phyloP scores from a whole-genome alignment of 2,797 vertebrate genomes.

The Oceanodroma leucorhoa region DNA sequence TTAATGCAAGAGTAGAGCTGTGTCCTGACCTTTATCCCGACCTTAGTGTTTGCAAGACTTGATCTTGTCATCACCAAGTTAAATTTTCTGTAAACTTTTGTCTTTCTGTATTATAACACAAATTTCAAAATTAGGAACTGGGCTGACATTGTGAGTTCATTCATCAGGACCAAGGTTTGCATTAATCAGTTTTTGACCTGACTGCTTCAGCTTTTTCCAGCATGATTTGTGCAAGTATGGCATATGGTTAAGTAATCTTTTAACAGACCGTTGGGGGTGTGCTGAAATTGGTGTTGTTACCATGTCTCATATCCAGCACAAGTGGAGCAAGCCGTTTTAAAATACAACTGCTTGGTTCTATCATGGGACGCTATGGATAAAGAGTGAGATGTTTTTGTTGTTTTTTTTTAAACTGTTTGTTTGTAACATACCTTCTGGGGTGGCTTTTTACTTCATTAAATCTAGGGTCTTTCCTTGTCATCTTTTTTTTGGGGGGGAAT shows the following conservation, averaged over 20 bases:
- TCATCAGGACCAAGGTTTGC: neutral
- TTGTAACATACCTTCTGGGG: neutral
- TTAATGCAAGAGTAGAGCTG: neutral
- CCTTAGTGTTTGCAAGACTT: neutral
- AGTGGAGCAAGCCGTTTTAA: neutral
- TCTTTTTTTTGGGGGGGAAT: neutral
- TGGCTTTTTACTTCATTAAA: neutral
- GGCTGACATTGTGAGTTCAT: neutral
- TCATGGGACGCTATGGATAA: neutral
- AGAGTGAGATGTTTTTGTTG: accelerated
- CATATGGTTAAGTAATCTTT: neutral
- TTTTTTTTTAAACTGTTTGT: neutral
- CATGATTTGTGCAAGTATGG: neutral
- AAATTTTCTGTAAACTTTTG: neutral
- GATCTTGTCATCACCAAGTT: neutral
- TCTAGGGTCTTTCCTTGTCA: neutral
- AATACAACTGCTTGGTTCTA: neutral
- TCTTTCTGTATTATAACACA: neutral
- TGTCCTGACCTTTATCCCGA: neutral
- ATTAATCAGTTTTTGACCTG: neutral
- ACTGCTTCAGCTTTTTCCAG: neutral
- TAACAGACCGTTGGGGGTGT: neutral
- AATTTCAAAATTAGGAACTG: neutral
- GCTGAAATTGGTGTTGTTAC: neutral
- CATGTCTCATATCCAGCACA: neutral